A percentile compares a stretch with the other conserved stretches of the same genome.
These are phyloP conservation scores for Stenolophus ochropezus DNA, from an alignment of 2,888 invertebrate genomes.

Conservation along the genomic window DNA sequence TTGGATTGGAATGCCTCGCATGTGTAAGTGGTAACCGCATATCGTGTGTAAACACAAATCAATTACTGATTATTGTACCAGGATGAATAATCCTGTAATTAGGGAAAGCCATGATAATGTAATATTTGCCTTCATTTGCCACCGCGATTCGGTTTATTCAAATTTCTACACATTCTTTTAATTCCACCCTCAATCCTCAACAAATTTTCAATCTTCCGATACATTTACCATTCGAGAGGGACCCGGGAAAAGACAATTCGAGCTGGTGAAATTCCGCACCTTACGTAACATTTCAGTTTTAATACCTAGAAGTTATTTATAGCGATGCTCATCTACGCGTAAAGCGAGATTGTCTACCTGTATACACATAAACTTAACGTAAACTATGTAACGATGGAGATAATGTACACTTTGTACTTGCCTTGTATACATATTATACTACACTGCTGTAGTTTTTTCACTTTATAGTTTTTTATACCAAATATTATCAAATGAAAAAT, in stretches of 20 bases:
- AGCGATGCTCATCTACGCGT: too few species aligned
- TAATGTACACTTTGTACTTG: too few species aligned
- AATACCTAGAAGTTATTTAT: too few species aligned
- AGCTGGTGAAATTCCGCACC: background rate
- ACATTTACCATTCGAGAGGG: slow-evolving; percentile 13
- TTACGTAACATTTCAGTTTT: background rate
- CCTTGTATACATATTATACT: too few species aligned
- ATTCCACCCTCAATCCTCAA: slow-evolving; percentile 20
- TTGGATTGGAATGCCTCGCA: background rate
- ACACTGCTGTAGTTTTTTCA: too few species aligned
- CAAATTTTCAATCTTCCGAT: slow-evolving; percentile 41
- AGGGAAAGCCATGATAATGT: slow-evolving; percentile 20
- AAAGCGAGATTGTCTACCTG: too few species aligned
- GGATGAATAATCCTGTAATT: slow-evolving; percentile 28
- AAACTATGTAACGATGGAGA: too few species aligned
- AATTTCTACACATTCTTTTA: slow-evolving; percentile 31
- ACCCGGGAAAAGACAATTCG: background rate
- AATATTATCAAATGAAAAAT: too few species aligned
- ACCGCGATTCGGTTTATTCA: background rate
- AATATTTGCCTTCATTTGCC: slow-evolving; percentile 21
- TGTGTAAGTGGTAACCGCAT: slow-evolving; percentile 24
- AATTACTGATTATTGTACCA: slow-evolving; percentile 18
- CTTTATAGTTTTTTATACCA: too few species aligned
- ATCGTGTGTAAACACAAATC: slow-evolving; percentile 29
- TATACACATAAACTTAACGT: too few species aligned